Base-by-base conservation (phyloP, 2,888 invertebrate species). In the Piscicola geometra region DNA sequence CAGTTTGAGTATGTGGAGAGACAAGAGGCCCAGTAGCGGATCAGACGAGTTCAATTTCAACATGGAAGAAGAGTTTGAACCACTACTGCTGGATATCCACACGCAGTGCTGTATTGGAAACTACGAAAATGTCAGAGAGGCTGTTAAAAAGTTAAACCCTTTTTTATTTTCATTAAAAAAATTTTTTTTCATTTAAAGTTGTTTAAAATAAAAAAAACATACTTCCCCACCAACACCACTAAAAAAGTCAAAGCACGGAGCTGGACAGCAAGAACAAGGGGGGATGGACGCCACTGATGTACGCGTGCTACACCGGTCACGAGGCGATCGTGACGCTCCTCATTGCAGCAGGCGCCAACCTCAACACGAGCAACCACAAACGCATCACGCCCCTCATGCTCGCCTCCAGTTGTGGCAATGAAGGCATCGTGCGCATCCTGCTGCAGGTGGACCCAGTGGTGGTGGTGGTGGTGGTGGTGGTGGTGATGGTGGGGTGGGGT, bases 351-450 rank as follows among this genome's bases (percentile, higher is more conserved):
- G 81, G 82, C 1, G 83, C 82, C 5, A 79, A 80, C 77, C 81
- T 83, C 9, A 81, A 83, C 79, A 81, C 82, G 12, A 80, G 81
- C 68, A 86, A 86, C 77, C 79, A 82, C 76, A 81, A 83, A 47
- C 84, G 84, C 21, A 84, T 84, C 73, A 87, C 86, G 21, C 84
- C 87, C 1, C 82, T 88, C 64, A 87, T 87, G 86, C 79, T 88
- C 76, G 87, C 88, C 1, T 83, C 87, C 1, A 86, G 87, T 78
- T 88, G 88, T 82, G 88, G 88, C n/a, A 87, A 87, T 79, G 84
- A 85, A 50, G 83, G 83, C 76, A 85, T 85, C 47, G 85, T 85
- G 21, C 82, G 83, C 75, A 81, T 83, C 70, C 81, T 86, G 0
- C 80, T 84, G n/a, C 82, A 84, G 81, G 86, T 86, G 77, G n/a